Evolutionary conservation across 2,113 vertebrate genomes (phyloP).

Genomic region (Dryoscopus gambensis): DNA sequence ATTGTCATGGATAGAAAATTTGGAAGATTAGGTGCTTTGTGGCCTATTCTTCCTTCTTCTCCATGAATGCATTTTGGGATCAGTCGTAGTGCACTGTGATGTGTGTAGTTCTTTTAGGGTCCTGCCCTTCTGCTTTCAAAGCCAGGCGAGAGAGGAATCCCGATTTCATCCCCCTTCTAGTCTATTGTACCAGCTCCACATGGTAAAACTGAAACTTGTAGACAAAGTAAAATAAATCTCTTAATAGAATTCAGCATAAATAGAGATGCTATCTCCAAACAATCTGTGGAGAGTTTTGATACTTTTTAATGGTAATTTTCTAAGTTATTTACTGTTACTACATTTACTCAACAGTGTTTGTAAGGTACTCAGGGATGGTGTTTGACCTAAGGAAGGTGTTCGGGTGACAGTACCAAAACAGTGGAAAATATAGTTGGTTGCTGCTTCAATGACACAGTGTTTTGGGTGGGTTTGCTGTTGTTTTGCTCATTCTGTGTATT

Average conservation of each 20-base stretch:
- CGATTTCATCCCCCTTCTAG: background rate
- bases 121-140: background rate
- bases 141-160: background rate
- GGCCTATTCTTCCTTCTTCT: background rate
- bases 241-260: background rate
- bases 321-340: background rate
- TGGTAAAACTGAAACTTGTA: background rate
- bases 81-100: background rate
- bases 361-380: background rate
- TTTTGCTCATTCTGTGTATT: background rate
- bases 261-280: background rate
- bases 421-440: background rate
- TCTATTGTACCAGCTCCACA: background rate
- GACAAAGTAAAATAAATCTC: background rate
- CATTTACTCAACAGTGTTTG: background rate
- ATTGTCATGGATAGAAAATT: background rate
- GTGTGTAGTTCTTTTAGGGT: background rate
- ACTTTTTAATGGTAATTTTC: background rate
- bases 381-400: background rate
- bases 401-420: background rate
- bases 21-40: background rate
- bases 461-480: background rate
- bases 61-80: background rate
- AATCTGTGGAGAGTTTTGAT: background rate
- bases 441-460: background rate